Conservation (phyloP, 2,113 vertebrate species). For the Barbus barbus region DNA sequence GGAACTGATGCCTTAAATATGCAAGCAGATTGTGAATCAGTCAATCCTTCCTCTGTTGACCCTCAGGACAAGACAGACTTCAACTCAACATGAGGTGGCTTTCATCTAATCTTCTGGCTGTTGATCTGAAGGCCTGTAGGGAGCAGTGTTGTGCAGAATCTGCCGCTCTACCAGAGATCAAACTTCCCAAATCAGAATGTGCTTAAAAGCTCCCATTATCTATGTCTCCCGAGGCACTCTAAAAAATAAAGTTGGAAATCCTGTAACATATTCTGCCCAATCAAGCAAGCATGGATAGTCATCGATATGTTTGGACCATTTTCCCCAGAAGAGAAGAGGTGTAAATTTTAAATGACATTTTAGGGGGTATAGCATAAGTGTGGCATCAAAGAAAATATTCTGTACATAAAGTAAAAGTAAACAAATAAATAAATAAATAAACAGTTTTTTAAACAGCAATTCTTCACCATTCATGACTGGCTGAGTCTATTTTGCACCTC, state of each 20-base stretch:
- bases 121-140: slow-evolving; percentile 58
- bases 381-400: too few species aligned
- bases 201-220: neutral
- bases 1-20: neutral
- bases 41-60: neutral
- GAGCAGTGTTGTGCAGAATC: slow-evolving; percentile 65
- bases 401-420: too few species aligned
- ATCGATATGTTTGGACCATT: neutral
- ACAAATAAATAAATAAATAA: too few species aligned
- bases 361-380: neutral
- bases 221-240: slow-evolving; percentile 47
- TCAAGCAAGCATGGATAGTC: slow-evolving; percentile 16
- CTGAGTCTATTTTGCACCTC: slow-evolving; percentile 44
- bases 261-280: slow-evolving; percentile 38
- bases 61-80: neutral
- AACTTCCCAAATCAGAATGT: slow-evolving; percentile 25
- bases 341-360: neutral
- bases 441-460: too few species aligned
- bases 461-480: too few species aligned
- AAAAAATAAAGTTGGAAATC: slow-evolving; percentile 28
- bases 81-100: neutral
- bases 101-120: neutral
- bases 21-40: neutral
- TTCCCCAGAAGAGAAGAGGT: neutral
- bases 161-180: neutral